A percentile compares a stretch with the other conserved stretches of the same genome.
phyloP scores from a whole-genome alignment of 2,797 vertebrate species.

The Paratrypauchen microcephalus region DNA sequence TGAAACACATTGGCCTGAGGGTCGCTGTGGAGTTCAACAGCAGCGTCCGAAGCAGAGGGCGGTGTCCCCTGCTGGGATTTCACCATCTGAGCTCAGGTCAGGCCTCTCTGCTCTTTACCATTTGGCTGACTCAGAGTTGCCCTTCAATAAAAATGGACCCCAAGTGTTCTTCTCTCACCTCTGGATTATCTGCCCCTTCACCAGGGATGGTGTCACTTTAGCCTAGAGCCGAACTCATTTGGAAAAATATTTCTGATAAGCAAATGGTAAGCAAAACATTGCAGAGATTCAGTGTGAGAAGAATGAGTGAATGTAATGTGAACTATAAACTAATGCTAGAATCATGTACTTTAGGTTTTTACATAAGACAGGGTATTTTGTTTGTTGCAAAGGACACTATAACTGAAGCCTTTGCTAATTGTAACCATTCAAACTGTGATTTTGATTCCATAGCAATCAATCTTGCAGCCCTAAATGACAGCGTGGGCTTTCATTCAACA shows the following conservation, averaged over 20 bases:
- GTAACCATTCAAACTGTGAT: neutral
- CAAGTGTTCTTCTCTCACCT: constrained; percentile 38
- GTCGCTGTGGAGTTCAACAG: constrained; percentile 11
- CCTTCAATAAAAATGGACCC: constrained; percentile 45
- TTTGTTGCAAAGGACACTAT: neutral
- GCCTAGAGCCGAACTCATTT: neutral
- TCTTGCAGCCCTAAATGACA: neutral
- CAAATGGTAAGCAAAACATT: too few species aligned
- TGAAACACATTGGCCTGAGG: constrained; percentile 7
- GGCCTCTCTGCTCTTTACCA: constrained; percentile 34
- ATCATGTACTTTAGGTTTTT: too few species aligned
- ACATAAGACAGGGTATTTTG: neutral
- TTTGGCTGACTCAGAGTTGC: constrained; percentile 46
- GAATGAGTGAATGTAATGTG: neutral
- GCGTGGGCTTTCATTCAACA: neutral
- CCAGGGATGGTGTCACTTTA: neutral
- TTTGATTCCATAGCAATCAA: neutral
- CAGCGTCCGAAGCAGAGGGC: constrained; percentile 17
- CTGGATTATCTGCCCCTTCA: neutral
- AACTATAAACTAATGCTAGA: neutral
- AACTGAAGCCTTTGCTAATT: neutral
- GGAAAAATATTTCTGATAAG: neutral
- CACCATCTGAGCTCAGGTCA: constrained; percentile 40
- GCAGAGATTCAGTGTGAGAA: too few species aligned
- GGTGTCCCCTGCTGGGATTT: constrained; percentile 31